phyloP scores from a whole-genome alignment of 2,797 vertebrate genomes.

The Melanogrammus aeglefinus region DNA sequence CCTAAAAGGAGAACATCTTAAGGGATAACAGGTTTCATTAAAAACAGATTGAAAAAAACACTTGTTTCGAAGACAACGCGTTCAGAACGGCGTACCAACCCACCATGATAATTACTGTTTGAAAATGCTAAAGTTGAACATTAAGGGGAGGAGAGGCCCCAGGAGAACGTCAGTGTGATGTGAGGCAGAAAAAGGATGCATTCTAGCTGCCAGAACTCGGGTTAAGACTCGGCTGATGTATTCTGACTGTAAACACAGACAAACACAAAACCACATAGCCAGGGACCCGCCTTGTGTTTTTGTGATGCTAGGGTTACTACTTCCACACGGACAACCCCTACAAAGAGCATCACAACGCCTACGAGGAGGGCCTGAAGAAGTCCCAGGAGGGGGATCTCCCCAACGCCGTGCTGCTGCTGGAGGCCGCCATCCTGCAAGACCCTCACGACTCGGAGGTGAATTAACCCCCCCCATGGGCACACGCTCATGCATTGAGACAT shows the following conservation, averaged over 20 bases:
- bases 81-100: constrained; percentile 38
- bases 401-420: constrained; percentile 90
- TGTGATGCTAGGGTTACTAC: constrained; percentile 89
- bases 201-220: constrained; percentile 45
- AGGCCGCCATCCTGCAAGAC: constrained; percentile 93
- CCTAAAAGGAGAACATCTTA: constrained; percentile 6
- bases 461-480: not conserved
- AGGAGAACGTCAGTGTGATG: constrained; percentile 51
- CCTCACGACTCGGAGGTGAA: constrained; percentile 94
- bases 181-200: constrained; percentile 53
- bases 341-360: constrained; percentile 93
- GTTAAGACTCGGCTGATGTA: constrained; percentile 38
- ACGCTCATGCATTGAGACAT: not conserved
- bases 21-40: constrained; percentile 39
- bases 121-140: constrained; percentile 68
- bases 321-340: constrained; percentile 99
- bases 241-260: constrained; percentile 36
- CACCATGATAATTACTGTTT: constrained; percentile 55
- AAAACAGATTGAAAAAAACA: constrained; percentile 39
- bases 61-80: constrained; percentile 48
- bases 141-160: constrained; percentile 61
- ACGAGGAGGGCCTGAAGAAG: constrained; percentile 92
- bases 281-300: constrained; percentile 15
- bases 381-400: constrained; percentile 92
- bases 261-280: constrained; percentile 45